Base-by-base conservation (phyloP, 2,797 vertebrate species). In the Vireo griseus region DNA sequence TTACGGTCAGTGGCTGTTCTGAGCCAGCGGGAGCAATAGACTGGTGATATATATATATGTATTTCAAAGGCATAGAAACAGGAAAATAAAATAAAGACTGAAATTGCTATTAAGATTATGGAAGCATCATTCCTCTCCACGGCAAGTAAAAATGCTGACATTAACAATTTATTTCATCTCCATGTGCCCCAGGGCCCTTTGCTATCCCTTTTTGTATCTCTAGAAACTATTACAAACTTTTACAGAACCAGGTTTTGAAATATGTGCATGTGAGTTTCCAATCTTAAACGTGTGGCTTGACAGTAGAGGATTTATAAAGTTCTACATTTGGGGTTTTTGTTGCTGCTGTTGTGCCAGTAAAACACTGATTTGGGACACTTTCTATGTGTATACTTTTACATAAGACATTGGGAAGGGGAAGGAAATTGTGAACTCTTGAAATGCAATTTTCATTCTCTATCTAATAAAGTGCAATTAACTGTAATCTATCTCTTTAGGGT, bases 111-210 rank as follows among this genome's bases (percentile, higher is more conserved):
- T 86, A 81, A 86, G 92, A 81, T 72, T 86, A 75, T 75, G 45
- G 42, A 77, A 90, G n/a, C 50, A 61, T 45, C 57, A 40, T 80
- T 92, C 54, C 29, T 5, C 20, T 91, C 19, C 10, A 47, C 57
- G 69, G 39, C 22, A 91, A 82, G 40, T 78, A 29, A 57, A 92
- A 94, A 80, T 67, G 58, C 61, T 90, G 63, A 67, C 51, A 89
- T 76, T 73, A 89, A 62, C 28, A 80, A 67, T 79, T 91, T 91
- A 76, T 92, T 91, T 83, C 25, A 55, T 69, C 8, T 59, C 37
- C 2, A 0, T 40, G 37, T 74, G 24, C 52, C 61, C 67, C 5
- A 16, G 16, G 15, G 24, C 11, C 35, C 17, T 69, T 88, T 92
- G 31, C 14, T 68, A 35, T 76, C 51, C 18, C 33, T 18, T 65